A percentile compares a stretch with the other conserved stretches of the same genome.
Evolutionary conservation across 2,888 invertebrate species (phyloP).

Genomic region (Drosophila parthenogenetica): DNA sequence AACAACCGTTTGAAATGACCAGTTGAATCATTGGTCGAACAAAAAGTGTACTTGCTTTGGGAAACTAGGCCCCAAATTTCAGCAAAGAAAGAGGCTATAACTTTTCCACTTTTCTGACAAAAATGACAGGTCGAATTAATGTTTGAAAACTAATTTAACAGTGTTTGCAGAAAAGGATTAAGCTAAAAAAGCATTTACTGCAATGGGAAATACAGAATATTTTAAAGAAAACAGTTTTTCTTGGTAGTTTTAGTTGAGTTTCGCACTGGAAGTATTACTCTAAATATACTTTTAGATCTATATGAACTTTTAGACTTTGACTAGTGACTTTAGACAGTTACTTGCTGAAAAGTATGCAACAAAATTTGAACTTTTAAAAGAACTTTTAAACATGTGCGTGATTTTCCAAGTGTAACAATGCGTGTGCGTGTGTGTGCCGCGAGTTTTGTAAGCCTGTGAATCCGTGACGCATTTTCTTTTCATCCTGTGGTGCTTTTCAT

Average conservation of each 20-base stretch:
- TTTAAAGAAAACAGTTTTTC: neutral
- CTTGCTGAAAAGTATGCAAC: conserved; percentile 37
- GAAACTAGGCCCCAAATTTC: too few relatives aligned
- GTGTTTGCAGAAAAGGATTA: too few relatives aligned
- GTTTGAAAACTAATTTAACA: too few relatives aligned
- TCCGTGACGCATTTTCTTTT: conserved; percentile 36
- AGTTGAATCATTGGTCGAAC: too few relatives aligned
- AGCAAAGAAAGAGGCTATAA: too few relatives aligned
- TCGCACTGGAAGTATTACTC: neutral
- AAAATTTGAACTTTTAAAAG: conserved; percentile 13
- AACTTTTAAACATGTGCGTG: conserved; percentile 7
- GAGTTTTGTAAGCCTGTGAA: conserved; percentile 18
- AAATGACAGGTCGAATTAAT: too few relatives aligned
- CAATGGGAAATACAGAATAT: neutral
- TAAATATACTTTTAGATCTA: too few relatives aligned
- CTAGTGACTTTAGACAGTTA: neutral
- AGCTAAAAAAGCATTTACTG: too few relatives aligned
- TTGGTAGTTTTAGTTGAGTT: neutral
- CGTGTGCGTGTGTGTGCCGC: neutral
- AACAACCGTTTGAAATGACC: too few relatives aligned
- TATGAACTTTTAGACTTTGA: conserved; percentile 4
- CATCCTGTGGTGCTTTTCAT: conserved; percentile 31
- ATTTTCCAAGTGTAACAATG: neutral
- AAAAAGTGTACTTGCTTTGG: too few relatives aligned
- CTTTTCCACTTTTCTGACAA: too few relatives aligned